Base-by-base conservation (phyloP, 1,140 invertebrate species). In the Drosophila sp. region DNA sequence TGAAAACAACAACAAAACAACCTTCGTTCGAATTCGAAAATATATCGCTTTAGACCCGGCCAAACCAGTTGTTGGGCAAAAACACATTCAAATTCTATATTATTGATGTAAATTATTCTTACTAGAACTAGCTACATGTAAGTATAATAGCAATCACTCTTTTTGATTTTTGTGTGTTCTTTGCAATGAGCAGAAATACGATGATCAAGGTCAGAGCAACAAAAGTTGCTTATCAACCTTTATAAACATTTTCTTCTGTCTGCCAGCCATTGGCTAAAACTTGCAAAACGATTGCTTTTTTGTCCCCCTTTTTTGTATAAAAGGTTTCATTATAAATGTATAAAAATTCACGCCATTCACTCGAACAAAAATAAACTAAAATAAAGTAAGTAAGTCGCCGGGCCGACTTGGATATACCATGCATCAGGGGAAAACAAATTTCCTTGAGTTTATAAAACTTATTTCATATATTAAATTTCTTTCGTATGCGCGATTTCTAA, bases 311-410 rank as follows among this genome's bases (percentile, higher is more conserved):
- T 72, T 54, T 60, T 35, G 62, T 69, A 67, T 76, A 89, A 86
- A 87, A 83, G 72, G 62, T 89, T 87, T 89, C 79, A 83, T 87
- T 87, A 86, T 79, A 79, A 76, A 87, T 87, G 72, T 79, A 87
- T 82, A 82, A 85, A 75, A 83, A 80, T 65, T 27, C 62, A 76
- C 75, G 58, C 47, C 74, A 74, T 77, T 77, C 75, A 74, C 75
- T 73, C 71, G 69, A 65, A 35, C 44, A 66, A 69, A 55, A 60
- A 60, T 71, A 40, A 25, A 72, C 17, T 30, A 27, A 60, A 60
- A 17, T 17, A 17, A 17, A 17, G 17, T 17, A 17, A 17, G 17
- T 17, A 17, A 17, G 17, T 17, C 0, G 17, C 17, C 17, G 17
- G 17, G 17, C 17, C 17, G 17, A 17, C 17, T 17, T 17, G 17